These are phyloP conservation scores for Cephus rjabovi DNA, from an alignment of 2,888 invertebrate species.

Conservation along the genomic window DNA sequence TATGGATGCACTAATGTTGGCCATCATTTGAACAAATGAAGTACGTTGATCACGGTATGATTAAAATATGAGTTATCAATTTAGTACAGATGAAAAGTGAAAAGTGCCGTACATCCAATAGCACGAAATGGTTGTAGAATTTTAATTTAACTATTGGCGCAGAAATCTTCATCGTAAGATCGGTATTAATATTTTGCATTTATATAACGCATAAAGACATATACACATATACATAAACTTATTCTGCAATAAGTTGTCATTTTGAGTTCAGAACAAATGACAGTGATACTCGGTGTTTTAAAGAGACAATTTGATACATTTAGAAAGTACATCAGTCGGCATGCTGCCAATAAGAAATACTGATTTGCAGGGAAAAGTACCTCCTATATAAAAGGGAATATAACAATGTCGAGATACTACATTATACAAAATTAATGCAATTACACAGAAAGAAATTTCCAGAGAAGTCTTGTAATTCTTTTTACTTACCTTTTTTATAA, in stretches of 20 bases:
- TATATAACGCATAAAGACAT: not conserved
- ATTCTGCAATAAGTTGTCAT: not conserved
- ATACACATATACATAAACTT: no score
- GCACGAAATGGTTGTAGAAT: not conserved
- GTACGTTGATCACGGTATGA: not conserved
- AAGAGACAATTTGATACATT: not conserved
- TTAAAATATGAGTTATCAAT: not conserved
- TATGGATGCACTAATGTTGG: not conserved
- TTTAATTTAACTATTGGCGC: not conserved
- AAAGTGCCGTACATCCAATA: not conserved
- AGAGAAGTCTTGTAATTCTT: not conserved
- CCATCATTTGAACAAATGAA: not conserved
- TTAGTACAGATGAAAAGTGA: not conserved
- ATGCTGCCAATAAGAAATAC: not conserved
- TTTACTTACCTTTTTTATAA: not conserved
- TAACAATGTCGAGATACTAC: not conserved
- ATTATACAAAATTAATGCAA: not conserved
- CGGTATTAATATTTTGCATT: not conserved
- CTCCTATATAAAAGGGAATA: not conserved
- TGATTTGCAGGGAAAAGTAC: not conserved
- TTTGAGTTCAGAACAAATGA: not conserved
- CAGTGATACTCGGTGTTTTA: not conserved
- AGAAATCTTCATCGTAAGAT: not conserved
- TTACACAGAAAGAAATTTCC: not conserved
- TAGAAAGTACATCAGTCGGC: not conserved